phyloP scores from a whole-genome alignment of 1,140 invertebrate species.

The Paraescarpia echinospica region DNA sequence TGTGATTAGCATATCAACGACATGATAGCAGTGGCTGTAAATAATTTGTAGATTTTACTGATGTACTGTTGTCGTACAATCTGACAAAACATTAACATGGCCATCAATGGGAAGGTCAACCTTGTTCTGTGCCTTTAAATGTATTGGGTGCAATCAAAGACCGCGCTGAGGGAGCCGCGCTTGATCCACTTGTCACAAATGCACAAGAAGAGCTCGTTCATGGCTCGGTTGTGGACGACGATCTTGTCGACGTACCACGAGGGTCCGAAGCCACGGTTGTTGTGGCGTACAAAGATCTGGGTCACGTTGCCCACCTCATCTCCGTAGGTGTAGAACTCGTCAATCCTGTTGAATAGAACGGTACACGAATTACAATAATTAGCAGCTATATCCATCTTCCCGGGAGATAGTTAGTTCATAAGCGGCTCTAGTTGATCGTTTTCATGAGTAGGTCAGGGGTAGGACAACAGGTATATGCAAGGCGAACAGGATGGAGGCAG shows the following conservation, averaged over 20 bases:
- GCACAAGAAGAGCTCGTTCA: not conserved
- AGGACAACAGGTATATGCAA: not conserved
- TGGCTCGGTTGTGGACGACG: not conserved
- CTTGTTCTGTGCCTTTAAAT: not conserved
- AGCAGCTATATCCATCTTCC: not conserved
- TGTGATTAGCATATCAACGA: too few species aligned
- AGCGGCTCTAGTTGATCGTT: not conserved
- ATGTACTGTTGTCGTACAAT: too few species aligned
- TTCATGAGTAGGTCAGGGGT: not conserved
- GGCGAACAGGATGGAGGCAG: not conserved
- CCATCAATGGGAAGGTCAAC: too few species aligned
- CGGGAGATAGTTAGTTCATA: too few species aligned
- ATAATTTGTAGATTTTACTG: too few species aligned
- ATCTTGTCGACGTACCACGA: not conserved
- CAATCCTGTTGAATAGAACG: not conserved
- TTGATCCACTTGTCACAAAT: not conserved
- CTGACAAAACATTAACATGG: too few species aligned
- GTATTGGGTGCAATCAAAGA: not conserved
- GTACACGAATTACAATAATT: not conserved
- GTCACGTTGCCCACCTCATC: not conserved
- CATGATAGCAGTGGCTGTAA: too few species aligned
- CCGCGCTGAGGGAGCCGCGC: too few species aligned
- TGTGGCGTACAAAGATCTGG: not conserved
- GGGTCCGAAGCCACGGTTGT: not conserved
- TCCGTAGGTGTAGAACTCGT: not conserved